phyloP scores from a whole-genome alignment of 2,113 vertebrate species.

The Rhea americana region DNA sequence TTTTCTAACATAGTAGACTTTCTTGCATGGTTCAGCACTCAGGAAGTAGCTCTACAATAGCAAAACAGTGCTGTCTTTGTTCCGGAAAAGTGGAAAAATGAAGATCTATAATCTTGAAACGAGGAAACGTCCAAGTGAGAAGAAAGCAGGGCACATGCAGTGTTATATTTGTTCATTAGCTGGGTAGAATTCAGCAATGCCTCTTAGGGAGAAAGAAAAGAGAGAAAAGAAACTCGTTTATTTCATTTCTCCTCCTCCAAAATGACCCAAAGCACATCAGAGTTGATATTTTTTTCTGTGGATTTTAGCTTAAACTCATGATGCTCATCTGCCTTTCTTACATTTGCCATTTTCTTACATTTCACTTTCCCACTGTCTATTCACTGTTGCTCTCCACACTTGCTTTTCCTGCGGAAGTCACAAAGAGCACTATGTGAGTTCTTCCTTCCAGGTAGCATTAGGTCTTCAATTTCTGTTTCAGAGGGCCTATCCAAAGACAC shows the following conservation, averaged over 20 bases:
- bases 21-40: slow-evolving; percentile 18
- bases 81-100: slow-evolving; percentile 36
- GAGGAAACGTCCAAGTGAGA: background rate
- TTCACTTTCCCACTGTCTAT: background rate
- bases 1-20: slow-evolving; percentile 31
- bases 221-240: background rate
- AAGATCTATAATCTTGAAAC: slow-evolving; percentile 18
- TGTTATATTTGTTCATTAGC: background rate
- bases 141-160: background rate
- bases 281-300: background rate
- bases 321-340: background rate
- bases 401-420: background rate
- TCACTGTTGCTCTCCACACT: background rate
- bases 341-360: background rate
- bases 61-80: slow-evolving; percentile 46
- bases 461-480: background rate
- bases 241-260: background rate
- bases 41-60: slow-evolving; percentile 39
- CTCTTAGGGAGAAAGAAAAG: background rate
- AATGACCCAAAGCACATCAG: background rate
- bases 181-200: background rate
- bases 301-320: background rate
- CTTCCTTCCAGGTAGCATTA: background rate
- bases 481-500: background rate
- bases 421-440: background rate